phyloP scores from a whole-genome alignment of 2,113 vertebrate species.

The Neogobius melanostomus region DNA sequence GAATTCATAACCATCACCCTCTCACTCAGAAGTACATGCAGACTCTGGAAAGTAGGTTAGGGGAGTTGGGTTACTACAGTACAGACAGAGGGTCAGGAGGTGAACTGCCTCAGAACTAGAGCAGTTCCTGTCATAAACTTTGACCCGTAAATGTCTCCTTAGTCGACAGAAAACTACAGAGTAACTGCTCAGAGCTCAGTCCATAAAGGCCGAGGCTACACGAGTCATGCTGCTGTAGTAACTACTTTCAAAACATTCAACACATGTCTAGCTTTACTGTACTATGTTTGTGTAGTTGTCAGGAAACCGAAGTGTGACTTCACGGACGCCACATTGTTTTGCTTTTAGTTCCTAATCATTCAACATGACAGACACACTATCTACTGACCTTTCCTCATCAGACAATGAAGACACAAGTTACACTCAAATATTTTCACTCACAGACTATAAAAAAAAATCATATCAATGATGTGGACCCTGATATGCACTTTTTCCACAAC shows the following conservation, averaged over 20 bases:
- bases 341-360: too few relatives aligned
- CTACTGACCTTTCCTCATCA: too few relatives aligned
- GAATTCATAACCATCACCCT: conserved; percentile 6
- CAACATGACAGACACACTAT: too few relatives aligned
- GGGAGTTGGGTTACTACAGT: background rate
- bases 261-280: background rate
- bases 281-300: conserved; percentile 44
- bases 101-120: background rate
- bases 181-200: background rate
- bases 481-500: too few relatives aligned
- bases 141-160: conserved; percentile 20
- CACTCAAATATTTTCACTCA: too few relatives aligned
- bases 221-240: background rate
- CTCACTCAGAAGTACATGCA: conserved; percentile 8
- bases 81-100: background rate
- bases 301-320: conserved; percentile 50
- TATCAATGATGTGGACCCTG: too few relatives aligned
- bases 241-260: conserved; percentile 17
- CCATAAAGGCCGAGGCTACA: conserved; percentile 3
- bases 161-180: conserved; percentile 22
- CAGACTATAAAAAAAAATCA: too few relatives aligned
- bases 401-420: too few relatives aligned
- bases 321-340: conserved; percentile 34
- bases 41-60: background rate
- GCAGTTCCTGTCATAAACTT: conserved; percentile 13